Evolutionary conservation across 2,113 vertebrate species (phyloP).

Genomic region (Hippopotamus amphibius): DNA sequence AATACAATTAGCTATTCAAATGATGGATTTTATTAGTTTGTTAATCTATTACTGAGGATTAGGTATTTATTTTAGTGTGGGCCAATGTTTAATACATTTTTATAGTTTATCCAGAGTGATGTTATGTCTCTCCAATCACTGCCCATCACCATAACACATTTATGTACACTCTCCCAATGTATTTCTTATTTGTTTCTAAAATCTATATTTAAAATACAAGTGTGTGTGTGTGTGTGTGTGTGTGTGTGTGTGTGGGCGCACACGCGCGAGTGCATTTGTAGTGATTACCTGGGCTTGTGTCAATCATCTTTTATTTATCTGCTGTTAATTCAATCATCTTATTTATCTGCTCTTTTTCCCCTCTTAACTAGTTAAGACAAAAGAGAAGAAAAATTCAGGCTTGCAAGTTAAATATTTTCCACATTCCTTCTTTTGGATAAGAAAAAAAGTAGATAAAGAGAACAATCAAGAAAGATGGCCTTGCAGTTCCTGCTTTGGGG

Average conservation of each 20-base stretch:
- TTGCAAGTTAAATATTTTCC: not conserved
- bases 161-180: not conserved
- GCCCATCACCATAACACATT: not conserved
- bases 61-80: not conserved
- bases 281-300: not conserved
- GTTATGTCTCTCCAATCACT: not conserved
- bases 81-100: not conserved
- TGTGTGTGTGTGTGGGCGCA: not conserved
- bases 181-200: not conserved
- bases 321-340: not conserved
- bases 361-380: not conserved
- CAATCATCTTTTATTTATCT: not conserved
- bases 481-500: not conserved
- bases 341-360: not conserved
- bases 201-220: not conserved
- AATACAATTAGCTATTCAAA: not conserved
- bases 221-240: too few relatives aligned
- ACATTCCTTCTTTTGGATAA: not conserved
- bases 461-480: not conserved
- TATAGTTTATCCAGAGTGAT: not conserved
- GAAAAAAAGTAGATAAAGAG: not conserved
- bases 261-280: too few relatives aligned
- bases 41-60: not conserved
- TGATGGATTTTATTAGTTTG: not conserved
- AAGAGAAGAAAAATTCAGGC: not conserved